Evolutionary conservation across 2,888 invertebrate species (phyloP), one percentile per base, ranked within the genome.

Genomic region (Homarus gammarus): DNA sequence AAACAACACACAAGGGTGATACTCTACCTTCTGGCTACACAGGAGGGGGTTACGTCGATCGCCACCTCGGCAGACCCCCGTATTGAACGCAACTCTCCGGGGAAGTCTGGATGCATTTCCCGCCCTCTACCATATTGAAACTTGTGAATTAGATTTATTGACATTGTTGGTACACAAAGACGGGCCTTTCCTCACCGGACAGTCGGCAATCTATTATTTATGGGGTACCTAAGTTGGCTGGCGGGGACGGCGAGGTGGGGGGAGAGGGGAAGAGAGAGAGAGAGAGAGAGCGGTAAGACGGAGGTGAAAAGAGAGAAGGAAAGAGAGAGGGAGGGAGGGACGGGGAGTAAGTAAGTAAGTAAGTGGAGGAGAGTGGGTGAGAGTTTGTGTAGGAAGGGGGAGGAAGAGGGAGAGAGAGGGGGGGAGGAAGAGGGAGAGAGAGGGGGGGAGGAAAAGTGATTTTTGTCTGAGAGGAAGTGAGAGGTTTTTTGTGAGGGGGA

Each of bases 61-160:
- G 40, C 79, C 56, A 36, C 33, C 12, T 68, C 61, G 36, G 64
- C 44, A 36, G 22, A n/a, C 8, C 64, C 22, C 51, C 31, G 87
- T 88, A 87, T 90, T 90, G 90, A 90, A 82, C 81, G 77, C 68
- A 36, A n/a, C 64, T 81, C 90, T 51, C 90, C 1, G 38, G 90
- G 87, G 90, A 88, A 56, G 38, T 49, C 64, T 51, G 84, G 87
- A 49, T 90, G 90, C 90, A 90, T 87, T 88, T 90, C 81, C 90
- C 81, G 56, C 61, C 87, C 83, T 77, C 87, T 84, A 84, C 84
- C 81, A 90, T 90, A 90, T 90, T 90, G 90, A 84, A 88, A 90
- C 87, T 87, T 88, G 87, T 78, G 90, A 90, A 90, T 90, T 90
- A 90, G 90, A 90, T 90, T 90, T 90, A 90, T 90, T 68, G 87